Base-by-base conservation (phyloP, 1,140 invertebrate species). In the Leptinotarsa undecemlineata region DNA sequence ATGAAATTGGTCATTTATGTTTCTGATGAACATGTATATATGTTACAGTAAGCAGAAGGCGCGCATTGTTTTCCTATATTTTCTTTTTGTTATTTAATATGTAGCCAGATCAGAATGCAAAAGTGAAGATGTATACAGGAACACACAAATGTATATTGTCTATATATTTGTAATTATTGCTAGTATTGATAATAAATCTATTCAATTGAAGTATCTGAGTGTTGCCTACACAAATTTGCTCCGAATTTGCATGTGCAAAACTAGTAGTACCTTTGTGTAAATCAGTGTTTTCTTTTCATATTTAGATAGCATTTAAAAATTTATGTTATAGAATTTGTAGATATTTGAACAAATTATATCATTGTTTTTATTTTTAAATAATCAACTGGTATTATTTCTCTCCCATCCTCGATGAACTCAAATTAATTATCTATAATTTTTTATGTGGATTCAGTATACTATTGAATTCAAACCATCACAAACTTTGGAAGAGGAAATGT, bases 41-140 rank as follows among this genome's bases (percentile, higher is more conserved):
- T 74, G 57, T 70, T 66, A 33, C n/a, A 60, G 33, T 70, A 60
- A 62, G 67, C 63, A 73, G 74, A 66, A 68, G 76, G 75, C 76
- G 76, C 78, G 72, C 33, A 11, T 42, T 42, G 33, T 42, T 42
- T 42, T 42, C 33, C 33, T 42, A 42, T 42, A 42, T 78, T 80
- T 74, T 80, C 75, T 78, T 79, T 81, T 81, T 81, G 80, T 81
- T 81, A 80, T 81, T 79, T 81, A 81, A 80, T 81, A 80, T 81
- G 51, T 81, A 80, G 77, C 77, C 72, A 75, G 73, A 14, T 66
- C 47, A 68, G 48, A 77, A 75, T 76, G 60, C 71, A 74, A 72
- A 73, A 74, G 33, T 42, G 33, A 42, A 42, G 33, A 42, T 42
- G 33, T 42, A 42, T 42, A 42, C 33, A 42, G 33, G 33, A 42